Conservation (phyloP, 1,140 invertebrate genomes). For the Bemisia tabaci region DNA sequence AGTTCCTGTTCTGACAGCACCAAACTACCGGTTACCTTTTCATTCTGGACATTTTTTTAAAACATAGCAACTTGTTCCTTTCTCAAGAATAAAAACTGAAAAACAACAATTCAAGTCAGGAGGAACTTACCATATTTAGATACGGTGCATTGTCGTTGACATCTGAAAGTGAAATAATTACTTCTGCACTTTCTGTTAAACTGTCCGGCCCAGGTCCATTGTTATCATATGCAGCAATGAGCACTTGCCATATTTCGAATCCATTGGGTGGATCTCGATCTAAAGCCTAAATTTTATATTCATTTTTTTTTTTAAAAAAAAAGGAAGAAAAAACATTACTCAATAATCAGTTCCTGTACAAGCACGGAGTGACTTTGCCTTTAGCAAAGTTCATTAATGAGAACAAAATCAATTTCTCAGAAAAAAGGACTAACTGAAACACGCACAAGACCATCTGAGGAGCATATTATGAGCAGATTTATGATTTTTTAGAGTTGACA, state of each 20-base stretch:
- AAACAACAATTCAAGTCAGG: background rate
- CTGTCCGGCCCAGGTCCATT: conserved; percentile 43
- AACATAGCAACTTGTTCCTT: no score
- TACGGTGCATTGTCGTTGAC: conserved; percentile 85
- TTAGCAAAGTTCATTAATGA: conserved; percentile 2
- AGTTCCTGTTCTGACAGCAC: no score
- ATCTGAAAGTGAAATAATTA: conserved; percentile 61
- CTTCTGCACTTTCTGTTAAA: conserved; percentile 44
- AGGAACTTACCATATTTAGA: conserved; percentile 50
- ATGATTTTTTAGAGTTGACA: no score
- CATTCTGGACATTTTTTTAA: no score
- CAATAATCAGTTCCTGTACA: conserved; percentile 7
- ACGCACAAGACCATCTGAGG: no score
- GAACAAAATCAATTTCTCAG: background rate
- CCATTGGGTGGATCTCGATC: conserved; percentile 79
- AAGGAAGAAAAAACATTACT: no score
- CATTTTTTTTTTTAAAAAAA: no score
- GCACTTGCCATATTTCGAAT: conserved; percentile 64
- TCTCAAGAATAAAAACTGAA: no score
- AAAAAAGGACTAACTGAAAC: no score
- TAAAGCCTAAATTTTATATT: conserved; percentile 46
- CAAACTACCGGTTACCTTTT: no score
- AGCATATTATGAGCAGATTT: no score
- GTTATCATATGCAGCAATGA: conserved; percentile 71
- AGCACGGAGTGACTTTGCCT: background rate